A percentile compares a stretch with the other conserved stretches of the same genome.
Conservation (phyloP, 2,888 invertebrate genomes). For the Vannuccia rotundouncinata region DNA sequence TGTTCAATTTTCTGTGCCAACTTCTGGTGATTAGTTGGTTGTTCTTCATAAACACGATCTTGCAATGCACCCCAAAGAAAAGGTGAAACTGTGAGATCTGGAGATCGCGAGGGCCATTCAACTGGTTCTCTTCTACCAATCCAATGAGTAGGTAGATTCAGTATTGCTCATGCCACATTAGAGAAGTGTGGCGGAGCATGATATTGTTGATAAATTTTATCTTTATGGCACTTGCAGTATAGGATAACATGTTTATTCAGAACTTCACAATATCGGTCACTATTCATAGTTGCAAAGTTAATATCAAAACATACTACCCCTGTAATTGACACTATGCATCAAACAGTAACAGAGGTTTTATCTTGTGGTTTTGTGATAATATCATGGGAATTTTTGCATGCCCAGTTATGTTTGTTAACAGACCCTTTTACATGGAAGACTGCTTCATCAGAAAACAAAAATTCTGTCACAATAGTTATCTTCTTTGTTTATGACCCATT, state of each 20-base stretch:
- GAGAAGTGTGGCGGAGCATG: background rate
- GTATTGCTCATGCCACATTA: no score
- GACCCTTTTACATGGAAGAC: background rate
- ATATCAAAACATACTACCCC: background rate
- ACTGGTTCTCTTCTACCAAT: constrained; percentile 15
- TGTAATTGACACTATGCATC: background rate
- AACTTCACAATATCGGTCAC: background rate
- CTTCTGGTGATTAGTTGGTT: background rate
- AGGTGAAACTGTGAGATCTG: background rate
- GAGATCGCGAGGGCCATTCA: background rate
- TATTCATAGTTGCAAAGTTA: background rate
- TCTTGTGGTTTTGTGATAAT: background rate
- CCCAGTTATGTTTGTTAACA: background rate
- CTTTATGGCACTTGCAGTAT: background rate
- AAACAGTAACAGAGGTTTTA: background rate
- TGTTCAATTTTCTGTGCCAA: background rate
- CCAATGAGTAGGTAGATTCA: background rate
- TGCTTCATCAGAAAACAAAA: background rate
- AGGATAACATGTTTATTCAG: background rate
- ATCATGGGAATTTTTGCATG: background rate
- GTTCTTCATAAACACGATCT: background rate
- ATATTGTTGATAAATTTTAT: background rate
- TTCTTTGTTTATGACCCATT: background rate
- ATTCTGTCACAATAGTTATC: background rate
- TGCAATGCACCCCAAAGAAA: background rate